Evolutionary conservation across 2,797 vertebrate genomes (phyloP).

Genomic region (Dendrocincla tyrannina): DNA sequence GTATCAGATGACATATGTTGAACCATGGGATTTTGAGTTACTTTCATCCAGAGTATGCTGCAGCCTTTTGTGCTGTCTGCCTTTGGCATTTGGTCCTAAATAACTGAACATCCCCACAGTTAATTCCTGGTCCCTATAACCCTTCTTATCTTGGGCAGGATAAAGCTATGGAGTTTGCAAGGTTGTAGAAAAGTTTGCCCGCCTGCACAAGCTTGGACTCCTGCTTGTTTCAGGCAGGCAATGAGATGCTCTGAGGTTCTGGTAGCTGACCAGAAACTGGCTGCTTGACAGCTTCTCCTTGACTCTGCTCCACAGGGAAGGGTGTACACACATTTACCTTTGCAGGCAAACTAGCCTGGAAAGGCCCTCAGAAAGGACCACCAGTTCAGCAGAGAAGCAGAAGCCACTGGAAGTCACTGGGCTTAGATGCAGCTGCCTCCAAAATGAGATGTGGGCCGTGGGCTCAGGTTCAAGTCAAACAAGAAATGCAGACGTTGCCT

Average conservation of each 20-base stretch:
- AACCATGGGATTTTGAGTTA: background rate
- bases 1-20: background rate
- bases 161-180: background rate
- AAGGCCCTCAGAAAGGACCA: background rate
- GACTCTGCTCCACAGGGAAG: background rate
- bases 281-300: background rate
- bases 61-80: background rate
- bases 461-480: constrained; percentile 43
- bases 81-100: background rate
- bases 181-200: background rate
- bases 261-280: background rate
- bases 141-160: background rate
- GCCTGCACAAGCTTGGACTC: background rate
- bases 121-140: background rate
- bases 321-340: accelerated
- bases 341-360: background rate
- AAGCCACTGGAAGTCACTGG: background rate
- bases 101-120: background rate
- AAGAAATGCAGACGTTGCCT: accelerated
- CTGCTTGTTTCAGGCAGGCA: background rate
- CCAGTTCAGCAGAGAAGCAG: background rate
- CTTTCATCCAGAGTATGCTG: background rate
- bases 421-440: background rate
- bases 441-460: background rate
- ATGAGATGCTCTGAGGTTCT: background rate